A percentile compares a stretch with the other conserved stretches of the same genome.
These are phyloP conservation scores for Etheostoma cragini DNA, from an alignment of 2,113 vertebrate genomes.

Conservation along the genomic window DNA sequence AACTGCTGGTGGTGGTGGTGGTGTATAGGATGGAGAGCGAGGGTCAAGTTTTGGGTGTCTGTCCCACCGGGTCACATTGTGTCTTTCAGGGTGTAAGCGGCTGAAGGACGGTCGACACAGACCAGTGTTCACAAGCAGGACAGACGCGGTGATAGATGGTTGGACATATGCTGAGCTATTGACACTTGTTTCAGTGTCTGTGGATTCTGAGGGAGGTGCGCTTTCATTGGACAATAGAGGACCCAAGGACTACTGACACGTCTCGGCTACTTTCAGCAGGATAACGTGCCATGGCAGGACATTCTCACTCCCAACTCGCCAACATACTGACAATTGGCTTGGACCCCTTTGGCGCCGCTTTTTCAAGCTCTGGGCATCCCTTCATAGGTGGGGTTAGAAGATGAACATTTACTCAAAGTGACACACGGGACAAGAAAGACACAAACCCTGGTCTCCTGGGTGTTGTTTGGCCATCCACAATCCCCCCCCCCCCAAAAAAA, in stretches of 20 bases:
- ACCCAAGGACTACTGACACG: conserved; percentile 6
- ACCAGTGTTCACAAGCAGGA: conserved; percentile 28
- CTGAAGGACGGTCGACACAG: conserved; percentile 52
- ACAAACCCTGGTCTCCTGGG: too few species aligned
- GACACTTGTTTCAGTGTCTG: conserved; percentile 2
- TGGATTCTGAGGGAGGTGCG: not conserved
- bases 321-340: too few species aligned
- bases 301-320: too few species aligned
- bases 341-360: too few species aligned
- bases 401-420: too few species aligned
- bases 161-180: conserved; percentile 37
- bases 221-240: not conserved
- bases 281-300: too few species aligned
- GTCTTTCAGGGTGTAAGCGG: conserved; percentile 23
- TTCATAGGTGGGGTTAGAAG: too few species aligned
- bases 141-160: conserved; percentile 42
- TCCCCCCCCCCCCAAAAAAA: too few species aligned
- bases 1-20: conserved; percentile 25
- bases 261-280: not conserved
- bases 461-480: too few species aligned
- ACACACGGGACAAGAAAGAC: too few species aligned
- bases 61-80: conserved; percentile 24
- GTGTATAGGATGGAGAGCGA: not conserved
- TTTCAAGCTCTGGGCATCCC: too few species aligned
- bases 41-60: conserved; percentile 3